phyloP scores from a whole-genome alignment of 2,888 invertebrate species.

The Phrixothrix hirtus region DNA sequence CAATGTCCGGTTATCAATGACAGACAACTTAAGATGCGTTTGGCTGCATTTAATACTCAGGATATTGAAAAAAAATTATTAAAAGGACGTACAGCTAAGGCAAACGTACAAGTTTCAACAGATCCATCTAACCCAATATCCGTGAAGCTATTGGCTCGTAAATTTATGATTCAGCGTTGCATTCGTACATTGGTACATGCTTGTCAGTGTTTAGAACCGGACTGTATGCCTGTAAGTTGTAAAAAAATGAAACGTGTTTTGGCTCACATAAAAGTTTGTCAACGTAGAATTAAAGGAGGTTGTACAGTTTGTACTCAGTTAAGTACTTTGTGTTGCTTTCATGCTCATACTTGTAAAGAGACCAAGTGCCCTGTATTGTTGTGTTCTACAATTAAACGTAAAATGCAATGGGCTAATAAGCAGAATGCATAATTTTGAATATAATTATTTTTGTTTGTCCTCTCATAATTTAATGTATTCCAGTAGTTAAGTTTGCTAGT shows the following conservation, averaged over 20 bases:
- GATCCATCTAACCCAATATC: neutral
- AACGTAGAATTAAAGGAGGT: conserved; percentile 7
- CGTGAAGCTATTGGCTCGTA: neutral
- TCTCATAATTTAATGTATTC: no score
- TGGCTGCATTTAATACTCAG: neutral
- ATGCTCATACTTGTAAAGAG: conserved; percentile 11
- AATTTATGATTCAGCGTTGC: conserved; percentile 11
- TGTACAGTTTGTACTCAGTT: conserved; percentile 10
- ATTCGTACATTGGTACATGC: conserved; percentile 16
- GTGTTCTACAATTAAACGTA: conserved; percentile 7
- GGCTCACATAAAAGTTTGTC: conserved; percentile 9
- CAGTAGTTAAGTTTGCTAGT: no score
- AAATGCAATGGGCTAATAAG: conserved; percentile 1
- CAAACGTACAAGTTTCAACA: neutral
- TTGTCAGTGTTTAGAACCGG: conserved; percentile 3
- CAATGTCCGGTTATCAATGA: conserved; percentile 3
- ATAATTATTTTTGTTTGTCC: no score
- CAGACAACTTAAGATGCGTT: conserved; percentile 1
- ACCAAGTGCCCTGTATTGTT: conserved; percentile 7
- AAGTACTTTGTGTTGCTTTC: conserved; percentile 13
- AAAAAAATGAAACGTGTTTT: conserved; percentile 13
- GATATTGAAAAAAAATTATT: neutral
- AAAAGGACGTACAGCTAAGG: neutral
- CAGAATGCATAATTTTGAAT: neutral
- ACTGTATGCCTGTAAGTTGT: conserved; percentile 13